phyloP scores from a whole-genome alignment of 2,797 vertebrate species.

The Pseudocheirus occidentalis region DNA sequence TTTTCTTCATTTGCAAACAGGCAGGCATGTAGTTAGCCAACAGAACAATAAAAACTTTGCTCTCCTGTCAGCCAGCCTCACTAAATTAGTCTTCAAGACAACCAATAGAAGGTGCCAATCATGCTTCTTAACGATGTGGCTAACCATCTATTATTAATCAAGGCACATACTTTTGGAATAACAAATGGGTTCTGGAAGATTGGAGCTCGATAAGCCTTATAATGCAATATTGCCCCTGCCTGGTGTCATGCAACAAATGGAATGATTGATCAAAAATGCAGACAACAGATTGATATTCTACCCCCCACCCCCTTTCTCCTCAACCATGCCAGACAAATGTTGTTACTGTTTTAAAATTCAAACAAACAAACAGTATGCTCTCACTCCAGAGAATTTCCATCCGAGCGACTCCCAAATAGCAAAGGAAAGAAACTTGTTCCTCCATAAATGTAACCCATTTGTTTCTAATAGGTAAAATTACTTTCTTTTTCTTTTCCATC shows the following conservation, averaged over 20 bases:
- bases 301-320: background rate
- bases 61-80: conserved; percentile 50
- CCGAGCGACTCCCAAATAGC: background rate
- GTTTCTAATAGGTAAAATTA: background rate
- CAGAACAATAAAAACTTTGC: conserved; percentile 35
- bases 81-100: conserved; percentile 69
- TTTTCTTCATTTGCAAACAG: conserved; percentile 40
- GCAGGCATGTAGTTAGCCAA: background rate
- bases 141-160: conserved; percentile 80
- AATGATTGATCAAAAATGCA: conserved; percentile 52
- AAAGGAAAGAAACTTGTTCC: background rate
- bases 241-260: conserved; percentile 47
- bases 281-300: conserved; percentile 34
- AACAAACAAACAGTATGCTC: background rate
- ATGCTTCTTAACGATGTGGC: conserved; percentile 69
- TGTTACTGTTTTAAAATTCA: background rate
- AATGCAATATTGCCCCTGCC: conserved; percentile 51
- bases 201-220: conserved; percentile 69
- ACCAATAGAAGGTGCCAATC: conserved; percentile 70
- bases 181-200: conserved; percentile 63
- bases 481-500: conserved; percentile 17
- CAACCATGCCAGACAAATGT: background rate
- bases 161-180: conserved; percentile 69
- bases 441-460: background rate
- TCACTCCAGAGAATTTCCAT: conserved; percentile 27